Percentiles rank a stretch among this genome's conserved stretches.
phyloP scores from a whole-genome alignment of 2,797 vertebrate genomes.

The Hypotaenidia philippensis region DNA sequence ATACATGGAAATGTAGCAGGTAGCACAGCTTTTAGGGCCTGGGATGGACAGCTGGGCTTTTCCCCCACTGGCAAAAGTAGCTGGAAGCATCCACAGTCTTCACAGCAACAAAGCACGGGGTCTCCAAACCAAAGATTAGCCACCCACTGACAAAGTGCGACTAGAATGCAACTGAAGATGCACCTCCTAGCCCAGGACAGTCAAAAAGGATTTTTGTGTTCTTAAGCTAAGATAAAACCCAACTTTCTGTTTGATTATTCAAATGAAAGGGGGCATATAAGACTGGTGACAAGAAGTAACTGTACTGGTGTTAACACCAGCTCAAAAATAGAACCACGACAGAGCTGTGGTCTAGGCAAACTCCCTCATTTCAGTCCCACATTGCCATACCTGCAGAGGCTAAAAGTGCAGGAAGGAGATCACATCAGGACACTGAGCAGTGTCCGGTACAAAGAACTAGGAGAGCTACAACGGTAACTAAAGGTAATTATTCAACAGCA shows the following conservation, averaged over 20 bases:
- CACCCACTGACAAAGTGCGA: neutral
- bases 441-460: neutral
- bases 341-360: neutral
- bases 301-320: neutral
- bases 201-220: neutral
- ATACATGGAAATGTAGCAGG: fast-evolving
- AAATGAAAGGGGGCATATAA: neutral
- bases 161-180: neutral
- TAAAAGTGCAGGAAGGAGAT: neutral
- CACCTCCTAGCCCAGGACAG: neutral
- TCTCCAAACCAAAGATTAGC: neutral
- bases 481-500: neutral
- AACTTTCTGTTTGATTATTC: neutral
- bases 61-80: fast-evolving
- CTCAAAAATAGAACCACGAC: neutral
- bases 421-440: neutral
- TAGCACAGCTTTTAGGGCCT: neutral
- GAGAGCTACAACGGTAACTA: neutral
- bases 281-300: neutral
- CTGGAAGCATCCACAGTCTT: fast-evolving
- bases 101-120: neutral
- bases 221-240: neutral
- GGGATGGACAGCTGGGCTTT: neutral
- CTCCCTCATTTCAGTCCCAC: neutral
- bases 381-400: neutral